phyloP scores from a whole-genome alignment of 2,888 invertebrate species.

The Drosophila nr. perissopoda region DNA sequence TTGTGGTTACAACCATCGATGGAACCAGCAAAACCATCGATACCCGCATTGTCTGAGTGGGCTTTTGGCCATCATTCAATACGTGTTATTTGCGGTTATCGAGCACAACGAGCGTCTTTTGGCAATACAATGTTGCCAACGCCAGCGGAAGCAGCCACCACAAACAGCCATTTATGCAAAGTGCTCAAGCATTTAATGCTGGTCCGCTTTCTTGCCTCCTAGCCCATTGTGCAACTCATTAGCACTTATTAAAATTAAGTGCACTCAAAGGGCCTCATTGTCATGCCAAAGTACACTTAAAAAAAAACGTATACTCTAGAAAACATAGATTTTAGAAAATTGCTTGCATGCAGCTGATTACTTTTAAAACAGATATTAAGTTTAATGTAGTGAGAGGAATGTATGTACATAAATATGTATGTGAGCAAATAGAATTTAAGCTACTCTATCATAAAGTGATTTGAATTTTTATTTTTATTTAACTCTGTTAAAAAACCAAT shows the following conservation, averaged over 20 bases:
- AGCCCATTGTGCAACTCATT: conserved; percentile 78
- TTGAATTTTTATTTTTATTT: too few relatives aligned
- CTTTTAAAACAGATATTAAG: not conserved
- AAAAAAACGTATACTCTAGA: not conserved
- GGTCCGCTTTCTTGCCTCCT: conserved; percentile 24
- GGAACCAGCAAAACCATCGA: conserved; percentile 7
- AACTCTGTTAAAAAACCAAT: not conserved
- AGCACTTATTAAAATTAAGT: conserved; percentile 83
- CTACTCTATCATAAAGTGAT: not conserved
- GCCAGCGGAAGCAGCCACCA: conserved; percentile 52
- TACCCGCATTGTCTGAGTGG: conserved; percentile 29
- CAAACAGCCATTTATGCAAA: conserved; percentile 66
- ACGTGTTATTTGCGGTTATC: conserved; percentile 68
- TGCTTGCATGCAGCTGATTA: not conserved
- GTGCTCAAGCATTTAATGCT: conserved; percentile 52
- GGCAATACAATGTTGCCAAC: conserved; percentile 67
- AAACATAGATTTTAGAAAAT: not conserved
- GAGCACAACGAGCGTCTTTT: conserved; percentile 66
- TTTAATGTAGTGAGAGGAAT: not conserved
- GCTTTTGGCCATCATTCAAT: conserved; percentile 39
- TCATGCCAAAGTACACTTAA: conserved; percentile 14
- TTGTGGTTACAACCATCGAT: conserved; percentile 46
- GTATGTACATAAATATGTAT: not conserved
- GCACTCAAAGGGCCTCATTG: conserved; percentile 43
- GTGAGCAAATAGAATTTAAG: not conserved